Evolutionary conservation across 2,797 vertebrate genomes (phyloP), one percentile per base, ranked within the genome.

Genomic region (Pseudochirops corinnae): DNA sequence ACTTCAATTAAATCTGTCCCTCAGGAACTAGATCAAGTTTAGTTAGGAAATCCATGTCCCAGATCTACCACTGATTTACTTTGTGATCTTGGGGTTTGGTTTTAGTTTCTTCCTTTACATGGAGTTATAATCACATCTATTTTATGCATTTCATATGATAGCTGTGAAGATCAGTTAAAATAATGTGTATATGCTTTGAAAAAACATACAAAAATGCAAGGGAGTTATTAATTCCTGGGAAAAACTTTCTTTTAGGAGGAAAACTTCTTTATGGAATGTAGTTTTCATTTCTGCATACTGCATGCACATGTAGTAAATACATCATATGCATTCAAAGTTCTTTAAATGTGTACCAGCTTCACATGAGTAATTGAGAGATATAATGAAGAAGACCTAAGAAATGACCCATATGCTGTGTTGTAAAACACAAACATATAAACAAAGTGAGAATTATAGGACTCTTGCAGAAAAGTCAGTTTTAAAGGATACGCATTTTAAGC

Each of bases 391-490:
- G 55, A 60, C 50, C 92, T 93, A 91, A 93, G 74, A 95, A 7
- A 96, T 53, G 95, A 95, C 93, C 26, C 92, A 56, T 39, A 92
- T 95, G 93, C 56, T 94, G 52, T 94, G 93, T 74, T 95, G 55
- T 93, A 96, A 96, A 97, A 97, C 96, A 97, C n/a, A 16, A 91
- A 95, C 26, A 26, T 21, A 93, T 57, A 96, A 96, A 92, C n/a
- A 95, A 57, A 96, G 1, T 33, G 91, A 62, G 91, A 94, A 94
- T 94, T 90, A 53, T 56, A 91, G 95, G 55, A 96, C 92, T 46
- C 52, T 58, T 95, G 94, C 82, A 91, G 91, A 96, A 97, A 96
- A 96, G 90, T 50, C 91, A 93, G 52, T 91, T 97, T 95, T 90
- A 94, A 95, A 96, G 87, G 39, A 94, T 0, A 95, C 13, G 95